Conservation (phyloP, 2,113 vertebrate species). For the Phalacrocorax aristotelis region DNA sequence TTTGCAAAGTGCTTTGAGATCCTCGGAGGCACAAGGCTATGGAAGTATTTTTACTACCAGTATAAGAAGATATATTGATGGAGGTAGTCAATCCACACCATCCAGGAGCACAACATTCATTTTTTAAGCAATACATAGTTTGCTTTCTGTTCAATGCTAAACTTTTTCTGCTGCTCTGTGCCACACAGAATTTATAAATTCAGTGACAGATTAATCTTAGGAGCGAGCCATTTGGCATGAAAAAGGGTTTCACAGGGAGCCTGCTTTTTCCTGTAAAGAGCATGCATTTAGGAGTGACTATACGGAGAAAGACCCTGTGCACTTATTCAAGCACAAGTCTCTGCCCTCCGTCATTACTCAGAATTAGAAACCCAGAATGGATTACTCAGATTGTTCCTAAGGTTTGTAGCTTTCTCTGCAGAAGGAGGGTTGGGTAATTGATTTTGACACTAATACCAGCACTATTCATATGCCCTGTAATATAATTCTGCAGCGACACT, state of each 20-base stretch:
- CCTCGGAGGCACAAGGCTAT: conserved; percentile 28
- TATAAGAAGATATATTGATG: conserved; percentile 38
- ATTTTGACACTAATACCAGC: conserved; percentile 61
- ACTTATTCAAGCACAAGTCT: conserved; percentile 58
- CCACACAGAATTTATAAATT: conserved; percentile 67
- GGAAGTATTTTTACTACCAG: conserved; percentile 36
- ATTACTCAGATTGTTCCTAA: conserved; percentile 39
- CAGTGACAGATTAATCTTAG: conserved; percentile 67
- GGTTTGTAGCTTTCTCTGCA: conserved; percentile 44
- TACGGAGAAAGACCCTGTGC: conserved; percentile 40
- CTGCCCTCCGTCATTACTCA: conserved; percentile 66
- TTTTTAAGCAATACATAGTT: conserved; percentile 47
- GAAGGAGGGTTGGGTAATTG: conserved; percentile 64
- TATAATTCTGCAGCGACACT: conserved; percentile 39
- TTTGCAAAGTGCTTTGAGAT: conserved; percentile 50
- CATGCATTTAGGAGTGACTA: conserved; percentile 51
- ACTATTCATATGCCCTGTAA: conserved; percentile 47
- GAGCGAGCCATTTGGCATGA: conserved; percentile 59
- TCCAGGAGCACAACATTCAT: conserved; percentile 5
- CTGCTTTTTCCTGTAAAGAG: conserved; percentile 68
- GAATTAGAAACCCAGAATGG: conserved; percentile 59
- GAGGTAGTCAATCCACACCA: conserved; percentile 37
- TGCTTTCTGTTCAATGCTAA: conserved; percentile 48
- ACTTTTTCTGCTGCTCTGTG: conserved; percentile 38
- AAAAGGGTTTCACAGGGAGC: conserved; percentile 64